Evolutionary conservation across 30 jellyfish, hydroid and myxozoan species (phyloP).

Genomic region (Aurelia sp.): DNA sequence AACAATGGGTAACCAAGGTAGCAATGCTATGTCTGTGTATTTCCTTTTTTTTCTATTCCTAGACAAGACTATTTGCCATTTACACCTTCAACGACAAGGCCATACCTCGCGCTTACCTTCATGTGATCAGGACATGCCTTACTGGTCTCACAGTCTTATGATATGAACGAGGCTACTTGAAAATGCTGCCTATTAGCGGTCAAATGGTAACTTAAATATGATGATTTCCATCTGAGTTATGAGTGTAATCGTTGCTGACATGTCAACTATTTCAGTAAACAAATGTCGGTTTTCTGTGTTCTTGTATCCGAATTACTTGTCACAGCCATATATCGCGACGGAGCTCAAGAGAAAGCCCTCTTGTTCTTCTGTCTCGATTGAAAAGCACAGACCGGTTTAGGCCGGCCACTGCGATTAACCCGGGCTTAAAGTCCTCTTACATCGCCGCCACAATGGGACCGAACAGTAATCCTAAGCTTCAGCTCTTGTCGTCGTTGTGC

Average conservation of each 20-base stretch:
- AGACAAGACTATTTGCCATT: too few relatives aligned
- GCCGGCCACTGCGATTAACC: conserved; percentile 51
- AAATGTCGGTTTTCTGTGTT: conserved; percentile 55
- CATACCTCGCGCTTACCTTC: too few relatives aligned
- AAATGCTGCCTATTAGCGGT: too few relatives aligned
- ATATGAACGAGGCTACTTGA: too few relatives aligned
- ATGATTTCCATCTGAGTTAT: too few relatives aligned
- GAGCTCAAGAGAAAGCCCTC: conserved; percentile 32
- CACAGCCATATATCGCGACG: conserved; percentile 44
- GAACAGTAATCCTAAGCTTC: conserved; percentile 57
- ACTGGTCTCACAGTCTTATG: too few relatives aligned
- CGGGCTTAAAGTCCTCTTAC: conserved; percentile 41
- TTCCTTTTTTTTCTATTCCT: too few relatives aligned
- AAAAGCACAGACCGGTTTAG: conserved; percentile 58
- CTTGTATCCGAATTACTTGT: conserved; percentile 39
- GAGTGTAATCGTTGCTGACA: neutral
- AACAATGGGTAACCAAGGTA: too few relatives aligned
- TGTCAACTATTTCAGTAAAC: conserved; percentile 43
- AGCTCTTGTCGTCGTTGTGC: conserved; percentile 73
- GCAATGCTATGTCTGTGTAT: too few relatives aligned
- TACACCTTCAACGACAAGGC: too few relatives aligned
- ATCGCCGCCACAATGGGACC: conserved; percentile 60
- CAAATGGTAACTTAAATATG: too few relatives aligned
- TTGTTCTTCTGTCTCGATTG: conserved; percentile 42
- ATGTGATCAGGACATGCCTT: too few relatives aligned